These are phyloP conservation scores for Lethenteron camtschaticum DNA, from an alignment of 2,113 vertebrate species.

Conservation along the genomic window DNA sequence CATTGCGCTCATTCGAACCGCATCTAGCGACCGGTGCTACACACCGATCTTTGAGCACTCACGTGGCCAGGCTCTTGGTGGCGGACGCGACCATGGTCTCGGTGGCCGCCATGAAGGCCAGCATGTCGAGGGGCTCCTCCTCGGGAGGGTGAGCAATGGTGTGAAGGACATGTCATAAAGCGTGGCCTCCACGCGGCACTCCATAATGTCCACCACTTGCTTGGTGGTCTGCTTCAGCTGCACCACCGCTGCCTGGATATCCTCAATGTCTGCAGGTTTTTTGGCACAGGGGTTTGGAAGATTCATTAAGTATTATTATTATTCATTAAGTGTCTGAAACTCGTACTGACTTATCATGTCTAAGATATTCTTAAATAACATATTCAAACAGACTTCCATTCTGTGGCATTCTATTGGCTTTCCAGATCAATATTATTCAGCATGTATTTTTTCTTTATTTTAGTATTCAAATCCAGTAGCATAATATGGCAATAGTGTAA, in stretches of 20 bases:
- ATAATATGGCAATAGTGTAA: no score
- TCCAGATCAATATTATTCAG: no score
- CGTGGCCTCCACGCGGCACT: slow-evolving; percentile 32
- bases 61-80: slow-evolving; percentile 24
- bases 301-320: no score
- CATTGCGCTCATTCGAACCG: neutral
- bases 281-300: no score
- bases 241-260: slow-evolving; percentile 21
- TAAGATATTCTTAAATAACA: no score
- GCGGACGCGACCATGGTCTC: slow-evolving; percentile 18
- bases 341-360: no score
- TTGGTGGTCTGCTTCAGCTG: slow-evolving; percentile 25
- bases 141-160: slow-evolving; percentile 25
- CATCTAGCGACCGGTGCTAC: no score
- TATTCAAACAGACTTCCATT: no score
- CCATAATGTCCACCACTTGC: slow-evolving; percentile 24
- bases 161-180: slow-evolving; percentile 23
- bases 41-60: slow-evolving; percentile 11
- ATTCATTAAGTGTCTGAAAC: no score
- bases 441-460: no score
- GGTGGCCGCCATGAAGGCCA: slow-evolving; percentile 24
- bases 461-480: no score
- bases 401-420: no score
- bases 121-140: slow-evolving; percentile 20
- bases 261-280: slow-evolving; percentile 21